A percentile compares a stretch with the other conserved stretches of the same genome.
These are phyloP conservation scores for Argynnis bischoffii DNA, from an alignment of 2,888 invertebrate genomes.

Conservation along the genomic window DNA sequence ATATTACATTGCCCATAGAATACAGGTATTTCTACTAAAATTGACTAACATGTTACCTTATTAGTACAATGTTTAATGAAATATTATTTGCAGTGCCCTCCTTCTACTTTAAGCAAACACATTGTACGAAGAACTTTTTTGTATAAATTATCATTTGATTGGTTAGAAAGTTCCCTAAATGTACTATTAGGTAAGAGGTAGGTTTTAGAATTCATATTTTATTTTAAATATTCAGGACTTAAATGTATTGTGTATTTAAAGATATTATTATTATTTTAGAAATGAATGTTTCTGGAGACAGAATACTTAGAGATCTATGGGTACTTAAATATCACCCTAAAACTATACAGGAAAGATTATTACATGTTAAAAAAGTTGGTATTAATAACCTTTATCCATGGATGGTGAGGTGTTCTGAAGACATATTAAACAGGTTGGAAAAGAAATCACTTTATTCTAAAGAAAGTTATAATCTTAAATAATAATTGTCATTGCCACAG, in stretches of 20 bases:
- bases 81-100: conserved; percentile 59
- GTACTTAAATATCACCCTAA: conserved; percentile 83
- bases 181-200: conserved; percentile 69
- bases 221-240: background rate
- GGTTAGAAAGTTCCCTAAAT: conserved; percentile 77
- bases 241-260: background rate
- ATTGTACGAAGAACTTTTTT: conserved; percentile 79
- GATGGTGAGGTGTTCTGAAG: conserved; percentile 85
- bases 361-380: conserved; percentile 73
- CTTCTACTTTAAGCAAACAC: conserved; percentile 69
- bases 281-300: conserved; percentile 77
- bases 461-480: background rate
- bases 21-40: conserved; percentile 59
- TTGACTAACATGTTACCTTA: background rate
- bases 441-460: background rate
- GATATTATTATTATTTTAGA: conserved; percentile 50
- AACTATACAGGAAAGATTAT: conserved; percentile 77
- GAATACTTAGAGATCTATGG: conserved; percentile 84
- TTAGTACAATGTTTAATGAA: conserved; percentile 10
- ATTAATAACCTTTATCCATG: conserved; percentile 82
- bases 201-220: background rate
- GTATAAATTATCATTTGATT: conserved; percentile 79
- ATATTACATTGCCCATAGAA: conserved; percentile 79
- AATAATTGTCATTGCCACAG: too few relatives aligned
- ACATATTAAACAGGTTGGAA: conserved; percentile 78